Evolutionary conservation across 2,113 vertebrate genomes (phyloP).

Genomic region (Ptychochromis oligacanthus): DNA sequence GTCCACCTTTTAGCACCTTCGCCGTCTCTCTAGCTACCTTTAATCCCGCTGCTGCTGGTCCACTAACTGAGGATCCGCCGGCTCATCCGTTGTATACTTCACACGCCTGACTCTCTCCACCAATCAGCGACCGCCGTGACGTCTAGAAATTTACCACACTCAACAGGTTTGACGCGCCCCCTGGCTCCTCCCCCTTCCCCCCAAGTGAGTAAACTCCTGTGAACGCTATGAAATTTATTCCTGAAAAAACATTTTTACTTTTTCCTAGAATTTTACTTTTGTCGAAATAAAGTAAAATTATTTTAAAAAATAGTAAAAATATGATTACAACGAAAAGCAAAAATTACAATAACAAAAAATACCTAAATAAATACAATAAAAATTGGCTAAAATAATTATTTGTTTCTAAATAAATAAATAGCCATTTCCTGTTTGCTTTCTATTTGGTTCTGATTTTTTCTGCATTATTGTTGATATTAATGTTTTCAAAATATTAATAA

Average conservation of each 20-base stretch:
- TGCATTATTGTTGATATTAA: background rate
- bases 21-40: rapidly evolving
- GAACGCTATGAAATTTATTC: no score
- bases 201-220: no score
- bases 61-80: background rate
- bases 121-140: constrained; percentile 40
- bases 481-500: background rate
- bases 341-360: background rate
- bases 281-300: no score
- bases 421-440: background rate
- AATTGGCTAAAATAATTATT: background rate
- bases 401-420: background rate
- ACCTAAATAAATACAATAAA: no score
- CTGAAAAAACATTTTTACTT: no score
- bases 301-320: no score
- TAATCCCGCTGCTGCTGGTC: background rate
- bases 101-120: background rate
- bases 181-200: background rate
- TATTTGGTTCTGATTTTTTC: background rate
- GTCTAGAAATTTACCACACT: background rate
- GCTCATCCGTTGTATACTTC: constrained; percentile 14
- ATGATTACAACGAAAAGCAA: no score
- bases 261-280: no score
- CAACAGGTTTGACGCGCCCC: constrained; percentile 17
- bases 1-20: background rate